A percentile compares a stretch with the other conserved stretches of the same genome.
Evolutionary conservation across 2,797 vertebrate genomes (phyloP).

Genomic region (Danio jaintianensis): DNA sequence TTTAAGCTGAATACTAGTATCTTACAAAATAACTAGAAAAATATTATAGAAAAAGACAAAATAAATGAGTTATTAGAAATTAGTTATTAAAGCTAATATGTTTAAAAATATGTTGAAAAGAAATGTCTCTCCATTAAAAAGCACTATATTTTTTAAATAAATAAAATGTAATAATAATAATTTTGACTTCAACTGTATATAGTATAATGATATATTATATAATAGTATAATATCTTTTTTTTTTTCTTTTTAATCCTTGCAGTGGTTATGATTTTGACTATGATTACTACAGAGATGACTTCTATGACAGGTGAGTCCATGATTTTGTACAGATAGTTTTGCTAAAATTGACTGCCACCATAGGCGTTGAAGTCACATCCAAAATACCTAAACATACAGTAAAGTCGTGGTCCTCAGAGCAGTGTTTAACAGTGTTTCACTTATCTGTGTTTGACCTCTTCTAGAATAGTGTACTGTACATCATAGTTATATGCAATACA

Average conservation of each 20-base stretch:
- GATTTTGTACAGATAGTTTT: not conserved
- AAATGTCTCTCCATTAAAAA: too few species aligned
- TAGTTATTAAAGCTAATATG: too few species aligned
- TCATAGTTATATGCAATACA: not conserved
- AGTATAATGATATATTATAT: too few species aligned
- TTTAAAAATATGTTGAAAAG: too few species aligned
- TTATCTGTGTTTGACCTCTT: not conserved
- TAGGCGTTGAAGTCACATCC: not conserved
- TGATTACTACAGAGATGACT: conserved; percentile 90
- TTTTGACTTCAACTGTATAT: too few species aligned
- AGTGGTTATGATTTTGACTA: conserved; percentile 92
- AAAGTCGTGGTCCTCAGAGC: not conserved
- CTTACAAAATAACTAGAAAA: too few species aligned
- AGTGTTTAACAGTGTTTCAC: not conserved
- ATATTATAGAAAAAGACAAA: too few species aligned
- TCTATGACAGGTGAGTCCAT: conserved; percentile 86
- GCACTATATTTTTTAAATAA: too few species aligned
- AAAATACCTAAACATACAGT: not conserved
- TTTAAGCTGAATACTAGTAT: too few species aligned
- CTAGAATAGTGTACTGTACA: not conserved
- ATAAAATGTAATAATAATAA: too few species aligned
- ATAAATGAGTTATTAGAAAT: too few species aligned
- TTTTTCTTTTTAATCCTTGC: conserved; percentile 66
- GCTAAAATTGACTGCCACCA: not conserved
- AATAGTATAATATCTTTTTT: not conserved